Base-by-base conservation (phyloP, 2,888 invertebrate species). In the Cremastobaeus sp. region DNA sequence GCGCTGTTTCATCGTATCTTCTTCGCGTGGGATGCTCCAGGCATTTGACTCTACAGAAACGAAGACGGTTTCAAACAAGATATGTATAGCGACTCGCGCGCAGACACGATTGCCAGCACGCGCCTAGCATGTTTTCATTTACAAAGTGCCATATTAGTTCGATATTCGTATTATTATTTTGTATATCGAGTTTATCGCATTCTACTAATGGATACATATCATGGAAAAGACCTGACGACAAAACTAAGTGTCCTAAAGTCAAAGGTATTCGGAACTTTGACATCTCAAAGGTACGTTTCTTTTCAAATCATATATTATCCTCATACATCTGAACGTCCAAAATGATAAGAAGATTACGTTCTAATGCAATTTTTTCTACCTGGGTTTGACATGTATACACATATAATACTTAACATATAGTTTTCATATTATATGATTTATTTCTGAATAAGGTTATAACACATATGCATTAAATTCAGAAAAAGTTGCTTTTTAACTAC, bases 261-360 rank as follows among this genome's bases (percentile, higher is more conserved):
- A 93, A 92, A 86, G 94, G 94, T 11, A 92, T 93, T 50, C 90
- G 92, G 35, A 94, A 95, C 89, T 95, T 95, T 83, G 92, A 95
- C 89, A 89, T 95, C 79, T 90, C 92, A 77, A 90, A 92, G 89
- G 95, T 94, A 81, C 3, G 2, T 14, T 9, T 20, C n/a, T 41
- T n/a, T n/a, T n/a, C 11, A 30, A 8, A 30, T 2, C 30, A 34
- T 12, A 34, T 1, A 11, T 47, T 4, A 21, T 20, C 11, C 12
- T 30, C 37, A 50, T 21, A 21, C 35, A n/a, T 15, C 20, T n/a
- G n/a, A n/a, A n/a, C n/a, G n/a, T n/a, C n/a, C n/a, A n/a, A n/a
- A n/a, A n/a, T n/a, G n/a, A n/a, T n/a, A n/a, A n/a, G n/a, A n/a
- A n/a, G n/a, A n/a, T n/a, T n/a, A n/a, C n/a, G n/a, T n/a, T n/a